Base-by-base conservation (phyloP, 2,888 invertebrate genomes). In the Meiosimyza decipiens region DNA sequence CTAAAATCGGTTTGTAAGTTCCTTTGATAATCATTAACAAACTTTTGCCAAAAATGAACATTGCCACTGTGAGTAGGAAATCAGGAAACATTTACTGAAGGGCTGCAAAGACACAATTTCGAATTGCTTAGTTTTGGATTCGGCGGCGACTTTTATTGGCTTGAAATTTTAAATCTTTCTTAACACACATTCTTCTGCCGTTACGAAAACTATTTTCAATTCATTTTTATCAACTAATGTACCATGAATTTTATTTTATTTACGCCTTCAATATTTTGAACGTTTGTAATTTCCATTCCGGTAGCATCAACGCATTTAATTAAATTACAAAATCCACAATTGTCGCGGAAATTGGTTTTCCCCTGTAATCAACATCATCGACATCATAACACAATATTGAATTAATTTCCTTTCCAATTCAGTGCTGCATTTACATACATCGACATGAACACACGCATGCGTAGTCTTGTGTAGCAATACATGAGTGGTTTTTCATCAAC, bases 271-370 rank as follows among this genome's bases (percentile, higher is more conserved):
- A 62, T 33, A 40, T 15, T 33, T 62, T 28, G 28, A 57, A 67
- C 60, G 70, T 74, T 40, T 40, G 40, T 40, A 40, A 40, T 40
- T 40, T 40, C 28, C 40, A 40, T 9, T 40, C 40, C 40, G 9
- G 9, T 40, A 40, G 40, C 40, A 40, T 40, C 9, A 9, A 9
- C 40, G 40, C 51, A 15, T 50, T 15, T 50, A 67, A 67, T 67
- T 55, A 57, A 67, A 67, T 67, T 16, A 57, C 67, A 67, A 57
- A 67, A 67, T 57, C 47, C 67, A 67, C 67, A 67, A 55, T 67
- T 67, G 57, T 6, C 47, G 62, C 33, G 62, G 62, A 65, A 65
- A 65, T 65, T 49, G 15, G 6, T 50, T 65, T 18, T 9, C 40
- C 40, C 55, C 55, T 18, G 9, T 55, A 13, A 16, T 15, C 55